Evolutionary conservation across 1,140 invertebrate genomes (phyloP).

Genomic region (Acarapis woodi): DNA sequence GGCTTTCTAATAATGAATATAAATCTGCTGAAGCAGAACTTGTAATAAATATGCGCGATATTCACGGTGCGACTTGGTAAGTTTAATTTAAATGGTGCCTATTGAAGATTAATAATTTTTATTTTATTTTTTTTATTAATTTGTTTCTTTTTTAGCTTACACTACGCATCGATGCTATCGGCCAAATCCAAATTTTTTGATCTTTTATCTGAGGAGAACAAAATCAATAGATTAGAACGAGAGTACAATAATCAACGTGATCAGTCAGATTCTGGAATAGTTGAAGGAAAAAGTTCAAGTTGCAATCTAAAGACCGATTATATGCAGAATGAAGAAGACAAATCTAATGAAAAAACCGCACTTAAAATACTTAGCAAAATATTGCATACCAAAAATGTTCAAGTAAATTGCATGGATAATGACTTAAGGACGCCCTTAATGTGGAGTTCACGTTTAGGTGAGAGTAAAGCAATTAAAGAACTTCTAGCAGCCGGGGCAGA

Average conservation of each 20-base stretch:
- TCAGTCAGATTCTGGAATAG: constrained; percentile 91
- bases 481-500: constrained; percentile 53
- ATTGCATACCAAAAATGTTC: constrained; percentile 23
- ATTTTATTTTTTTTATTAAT: too few species aligned
- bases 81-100: too few species aligned
- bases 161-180: too few species aligned
- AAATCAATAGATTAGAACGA: too few species aligned
- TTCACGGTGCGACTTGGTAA: constrained; percentile 82
- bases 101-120: too few species aligned
- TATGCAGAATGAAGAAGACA: too few species aligned
- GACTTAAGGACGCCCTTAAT: constrained; percentile 72
- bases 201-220: too few species aligned
- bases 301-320: too few species aligned
- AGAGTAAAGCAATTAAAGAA: constrained; percentile 49
- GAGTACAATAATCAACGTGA: too few species aligned
- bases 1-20: too few species aligned
- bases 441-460: constrained; percentile 83
- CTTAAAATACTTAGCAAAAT: constrained; percentile 12
- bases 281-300: constrained; percentile 38
- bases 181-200: too few species aligned
- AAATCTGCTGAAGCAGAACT: constrained; percentile 49
- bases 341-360: constrained; percentile 14
- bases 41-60: constrained; percentile 50
- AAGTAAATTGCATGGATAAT: constrained; percentile 53
- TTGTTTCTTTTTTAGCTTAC: too few species aligned